Evolutionary conservation across 2,113 vertebrate genomes (phyloP), one percentile per base, ranked within the genome.

Genomic region (Microtus montanus): DNA sequence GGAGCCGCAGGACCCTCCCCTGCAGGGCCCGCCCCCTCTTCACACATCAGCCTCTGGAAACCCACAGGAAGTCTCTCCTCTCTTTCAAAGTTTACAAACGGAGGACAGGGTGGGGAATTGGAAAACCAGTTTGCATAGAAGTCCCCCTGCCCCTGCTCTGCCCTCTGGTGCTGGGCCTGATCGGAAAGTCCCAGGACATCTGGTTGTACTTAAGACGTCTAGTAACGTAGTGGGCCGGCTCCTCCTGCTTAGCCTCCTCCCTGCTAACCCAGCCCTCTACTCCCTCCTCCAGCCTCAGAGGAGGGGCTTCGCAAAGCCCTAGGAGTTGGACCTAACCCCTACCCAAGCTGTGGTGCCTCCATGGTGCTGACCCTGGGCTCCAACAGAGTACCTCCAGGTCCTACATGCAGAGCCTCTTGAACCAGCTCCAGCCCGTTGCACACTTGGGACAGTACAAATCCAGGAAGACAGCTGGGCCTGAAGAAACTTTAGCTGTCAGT

Each of bases 131-230:
- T 84, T 79, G 44, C 80, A 90, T 61, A 24, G 52, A 49, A 71
- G 58, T 47, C 84, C 95, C 89, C 30, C 90, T 74, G 68, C 90
- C 97, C 97, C 91, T 92, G 78, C 61, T 9, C 88, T 92, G 70
- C 90, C 87, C 49, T 94, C 89, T n/a, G 44, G 66, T 66, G 49
- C 87, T 93, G 88, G 61, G 91, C 80, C 84, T 97, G 87, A 91
- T 90, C 52, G 75, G 80, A 96, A 95, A 94, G 88, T 93, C 93
- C 52, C 96, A 90, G 87, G 89, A 96, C 97, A 97, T 97, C 96
- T 97, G 97, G 94, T 97, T 97, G 92, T 94, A 95, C 92, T 97
- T 97, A 97, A 96, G 95, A 89, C 84, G 93, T 84, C 78, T 73
- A 94, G 79, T 6, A 44, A 79, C 30, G 41, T 80, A 68, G 87